Conservation (phyloP, 2,797 vertebrate genomes). For the Toxotes lorentzi region DNA sequence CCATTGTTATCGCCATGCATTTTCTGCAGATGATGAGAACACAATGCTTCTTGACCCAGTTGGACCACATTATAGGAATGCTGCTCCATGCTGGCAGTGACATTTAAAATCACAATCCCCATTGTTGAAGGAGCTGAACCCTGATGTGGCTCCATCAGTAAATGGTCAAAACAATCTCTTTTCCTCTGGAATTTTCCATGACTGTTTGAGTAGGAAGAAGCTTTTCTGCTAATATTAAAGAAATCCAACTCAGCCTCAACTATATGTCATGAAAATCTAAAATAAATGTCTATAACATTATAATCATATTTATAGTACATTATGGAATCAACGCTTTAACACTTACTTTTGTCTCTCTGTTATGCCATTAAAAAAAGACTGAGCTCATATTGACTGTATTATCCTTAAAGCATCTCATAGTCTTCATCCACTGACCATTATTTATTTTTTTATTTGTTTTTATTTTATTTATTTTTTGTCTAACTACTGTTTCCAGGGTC, state of each 20-base stretch:
- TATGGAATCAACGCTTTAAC: neutral
- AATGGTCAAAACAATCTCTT: conserved; percentile 36
- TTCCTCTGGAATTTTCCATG: conserved; percentile 31
- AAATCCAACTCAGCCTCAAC: conserved; percentile 2
- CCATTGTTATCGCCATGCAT: conserved; percentile 48
- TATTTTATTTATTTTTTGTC: neutral
- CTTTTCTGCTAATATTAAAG: conserved; percentile 4
- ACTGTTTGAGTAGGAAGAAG: conserved; percentile 9
- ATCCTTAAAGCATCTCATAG: neutral
- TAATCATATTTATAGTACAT: neutral
- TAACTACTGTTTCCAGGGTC: neutral
- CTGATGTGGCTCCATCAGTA: conserved; percentile 46
- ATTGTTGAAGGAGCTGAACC: conserved; percentile 64
- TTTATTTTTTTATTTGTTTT: too few relatives aligned
- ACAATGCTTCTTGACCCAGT: conserved; percentile 72
- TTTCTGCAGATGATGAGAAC: conserved; percentile 55
- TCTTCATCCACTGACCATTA: neutral
- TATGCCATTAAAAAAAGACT: neutral
- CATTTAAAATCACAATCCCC: conserved; percentile 75
- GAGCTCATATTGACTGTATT: too few relatives aligned
- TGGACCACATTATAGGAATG: conserved; percentile 48
- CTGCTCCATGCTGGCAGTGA: conserved; percentile 55
- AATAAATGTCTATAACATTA: neutral
- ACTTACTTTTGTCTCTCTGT: neutral
- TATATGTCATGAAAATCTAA: neutral